A percentile compares a stretch with the other conserved stretches of the same genome.
Conservation (phyloP, 2,888 invertebrate species). For the Latrodectus elegans region DNA sequence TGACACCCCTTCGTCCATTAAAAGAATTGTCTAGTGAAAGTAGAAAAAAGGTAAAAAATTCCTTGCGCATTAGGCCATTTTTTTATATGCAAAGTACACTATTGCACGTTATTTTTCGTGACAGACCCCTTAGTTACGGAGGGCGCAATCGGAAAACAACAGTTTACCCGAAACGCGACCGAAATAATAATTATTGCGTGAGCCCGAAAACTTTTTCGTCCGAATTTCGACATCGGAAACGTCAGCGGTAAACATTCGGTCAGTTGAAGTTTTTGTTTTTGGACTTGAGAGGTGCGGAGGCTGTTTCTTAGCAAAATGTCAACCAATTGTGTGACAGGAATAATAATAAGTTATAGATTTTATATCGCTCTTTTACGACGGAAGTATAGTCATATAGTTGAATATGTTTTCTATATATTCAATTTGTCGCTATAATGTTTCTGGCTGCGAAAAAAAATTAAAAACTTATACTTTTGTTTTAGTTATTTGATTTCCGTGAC, state of each 20-base stretch:
- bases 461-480: too few species aligned
- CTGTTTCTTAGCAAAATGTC: neutral
- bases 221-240: neutral
- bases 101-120: constrained; percentile 41
- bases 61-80: neutral
- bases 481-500: too few species aligned
- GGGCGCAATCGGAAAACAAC: constrained; percentile 53
- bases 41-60: too few species aligned
- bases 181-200: constrained; percentile 62
- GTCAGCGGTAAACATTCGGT: neutral
- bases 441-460: too few species aligned
- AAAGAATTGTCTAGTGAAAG: too few species aligned
- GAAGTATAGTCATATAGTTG: too few species aligned
- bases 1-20: too few species aligned
- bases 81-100: constrained; percentile 44
- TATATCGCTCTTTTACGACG: too few species aligned
- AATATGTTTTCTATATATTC: too few species aligned
- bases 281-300: neutral
- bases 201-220: neutral
- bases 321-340: neutral
- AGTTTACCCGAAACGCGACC: constrained; percentile 33
- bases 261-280: neutral
- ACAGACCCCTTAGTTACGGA: constrained; percentile 55
- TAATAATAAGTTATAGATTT: neutral
- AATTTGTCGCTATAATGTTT: too few species aligned